Base-by-base conservation (phyloP, 2,888 invertebrate species). In the Lasioglossum figueresi region DNA sequence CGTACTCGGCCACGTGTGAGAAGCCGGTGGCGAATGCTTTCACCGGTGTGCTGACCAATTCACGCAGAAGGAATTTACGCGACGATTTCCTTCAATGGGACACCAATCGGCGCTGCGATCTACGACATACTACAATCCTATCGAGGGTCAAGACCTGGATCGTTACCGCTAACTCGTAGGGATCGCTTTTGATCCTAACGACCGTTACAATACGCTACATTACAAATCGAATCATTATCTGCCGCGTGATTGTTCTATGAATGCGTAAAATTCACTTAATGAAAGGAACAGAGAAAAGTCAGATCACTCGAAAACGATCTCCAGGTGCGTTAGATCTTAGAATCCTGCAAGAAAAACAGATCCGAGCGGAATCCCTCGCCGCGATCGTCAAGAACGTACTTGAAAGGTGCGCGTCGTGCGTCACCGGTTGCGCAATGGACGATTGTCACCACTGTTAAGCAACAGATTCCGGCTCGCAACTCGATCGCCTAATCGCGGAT, bases 401-500 rank as follows among this genome's bases (percentile, higher is more conserved):
- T 85, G 87, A 68, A 85, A 88, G 79, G 80, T 68, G 82, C 77
- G 82, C 81, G 84, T 52, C 45, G 48, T 43, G 81, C 89, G 83
- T 86, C 86, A 84, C 76, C 12, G 23, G 77, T 91, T 91, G 78
- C 87, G 78, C 77, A 91, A 91, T 87, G 40, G 84, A 37, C 85
- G 87, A 91, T 91, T 84, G 89, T 79, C 80, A 77, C 34, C 31
- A 59, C 10, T 80, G 90, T 91, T 91, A 91, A 91, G 86, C 91
- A 91, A 89, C 76, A 82, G 84, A 91, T 90, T 91, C 91, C 91
- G 91, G 90, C 79, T 88, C 79, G 68, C 74, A 81, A 37, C 66
- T 85, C 34, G 79, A 90, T 84, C 74, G 90, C n/a, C 90, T 88
- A 89, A 90, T 90, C 88, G 83, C 91, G 91, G 91, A 89, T 85